Conservation (phyloP, 1,140 invertebrate species). For the Eriocheir sinensis region DNA sequence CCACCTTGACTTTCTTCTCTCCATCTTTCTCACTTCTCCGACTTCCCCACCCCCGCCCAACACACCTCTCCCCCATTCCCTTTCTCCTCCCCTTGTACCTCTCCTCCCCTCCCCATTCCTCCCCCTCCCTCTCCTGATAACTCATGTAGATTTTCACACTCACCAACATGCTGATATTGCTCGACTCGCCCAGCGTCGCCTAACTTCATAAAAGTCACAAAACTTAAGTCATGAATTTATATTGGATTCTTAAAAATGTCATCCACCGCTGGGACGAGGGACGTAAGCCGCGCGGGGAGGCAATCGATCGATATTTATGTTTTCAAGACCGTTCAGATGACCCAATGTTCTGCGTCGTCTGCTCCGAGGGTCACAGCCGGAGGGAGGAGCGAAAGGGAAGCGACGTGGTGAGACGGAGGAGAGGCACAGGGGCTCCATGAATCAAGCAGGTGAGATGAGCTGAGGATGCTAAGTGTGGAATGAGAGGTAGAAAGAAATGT, state of each 20-base stretch:
- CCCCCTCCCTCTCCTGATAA: neutral
- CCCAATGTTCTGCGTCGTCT: neutral
- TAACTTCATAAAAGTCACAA: conserved; percentile 68
- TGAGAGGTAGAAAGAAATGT: too few species aligned
- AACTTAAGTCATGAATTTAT: conserved; percentile 73
- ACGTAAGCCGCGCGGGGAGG: conserved; percentile 42
- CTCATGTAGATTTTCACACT: conserved; percentile 62
- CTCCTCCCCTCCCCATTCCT: neutral
- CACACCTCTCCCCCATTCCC: neutral
- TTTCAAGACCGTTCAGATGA: neutral
- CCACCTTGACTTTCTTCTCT: neutral
- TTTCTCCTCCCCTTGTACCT: neutral
- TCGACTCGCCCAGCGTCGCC: conserved; percentile 24
- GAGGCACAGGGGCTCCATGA: too few species aligned
- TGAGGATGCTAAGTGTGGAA: too few species aligned
- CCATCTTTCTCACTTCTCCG: neutral
- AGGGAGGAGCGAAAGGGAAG: neutral
- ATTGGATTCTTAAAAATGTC: conserved; percentile 72
- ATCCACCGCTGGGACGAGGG: conserved; percentile 31
- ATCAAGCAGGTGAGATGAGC: too few species aligned
- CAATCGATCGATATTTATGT: neutral
- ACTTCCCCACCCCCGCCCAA: neutral
- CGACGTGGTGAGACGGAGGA: too few species aligned
- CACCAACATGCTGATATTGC: conserved; percentile 46
- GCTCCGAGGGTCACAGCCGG: neutral